Conservation (phyloP, 2,113 vertebrate species). For the Stigmatopora argus region DNA sequence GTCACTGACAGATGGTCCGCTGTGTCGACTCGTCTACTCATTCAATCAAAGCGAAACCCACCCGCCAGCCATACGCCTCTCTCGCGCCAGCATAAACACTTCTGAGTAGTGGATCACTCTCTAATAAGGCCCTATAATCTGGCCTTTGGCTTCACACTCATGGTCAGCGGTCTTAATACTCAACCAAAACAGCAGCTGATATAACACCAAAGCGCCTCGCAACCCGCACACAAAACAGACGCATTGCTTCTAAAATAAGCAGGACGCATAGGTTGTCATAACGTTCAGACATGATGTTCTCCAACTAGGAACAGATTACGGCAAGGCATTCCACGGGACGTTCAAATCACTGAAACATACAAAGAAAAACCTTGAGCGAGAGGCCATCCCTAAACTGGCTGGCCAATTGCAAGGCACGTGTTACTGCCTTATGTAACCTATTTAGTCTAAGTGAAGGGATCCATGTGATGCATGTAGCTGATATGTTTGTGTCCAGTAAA, state of each 20-base stretch:
- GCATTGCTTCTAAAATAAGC: background rate
- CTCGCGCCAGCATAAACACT: constrained; percentile 8
- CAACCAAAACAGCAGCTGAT: constrained; percentile 44
- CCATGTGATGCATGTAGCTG: no score
- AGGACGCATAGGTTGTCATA: background rate
- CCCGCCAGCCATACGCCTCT: background rate
- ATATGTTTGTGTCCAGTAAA: no score
- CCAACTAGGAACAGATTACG: constrained; percentile 6
- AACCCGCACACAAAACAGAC: constrained; percentile 7
- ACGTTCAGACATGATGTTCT: constrained; percentile 5
- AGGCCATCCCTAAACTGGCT: no score
- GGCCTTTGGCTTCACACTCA: constrained; percentile 44
- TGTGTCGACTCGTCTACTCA: background rate
- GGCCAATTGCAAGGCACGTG: no score
- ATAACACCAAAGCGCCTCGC: constrained; percentile 17
- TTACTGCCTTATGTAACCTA: no score
- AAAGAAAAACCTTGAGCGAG: no score
- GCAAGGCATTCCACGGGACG: background rate
- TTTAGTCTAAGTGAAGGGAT: no score
- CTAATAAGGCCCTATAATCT: constrained; percentile 53
- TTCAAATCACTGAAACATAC: no score
- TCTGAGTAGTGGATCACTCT: constrained; percentile 36
- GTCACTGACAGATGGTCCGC: constrained; percentile 2
- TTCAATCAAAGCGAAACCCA: constrained; percentile 13
- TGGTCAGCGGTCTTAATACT: constrained; percentile 41